A percentile compares a stretch with the other conserved stretches of the same genome.
These are phyloP conservation scores for Vulpes lagopus DNA, from an alignment of 2,113 vertebrate genomes.

Conservation along the genomic window DNA sequence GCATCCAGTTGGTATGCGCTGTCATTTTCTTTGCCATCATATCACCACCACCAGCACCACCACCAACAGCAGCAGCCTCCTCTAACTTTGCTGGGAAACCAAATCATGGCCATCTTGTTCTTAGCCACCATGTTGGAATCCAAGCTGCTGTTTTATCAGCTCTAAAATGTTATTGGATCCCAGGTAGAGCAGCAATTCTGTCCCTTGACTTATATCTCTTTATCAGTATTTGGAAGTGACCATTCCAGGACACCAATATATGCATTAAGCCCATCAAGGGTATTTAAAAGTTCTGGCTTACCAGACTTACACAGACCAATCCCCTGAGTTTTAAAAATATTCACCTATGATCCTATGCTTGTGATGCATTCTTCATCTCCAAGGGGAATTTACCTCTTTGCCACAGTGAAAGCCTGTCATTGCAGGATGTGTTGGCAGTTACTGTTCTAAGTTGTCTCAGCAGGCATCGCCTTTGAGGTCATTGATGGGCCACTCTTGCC, in stretches of 20 bases:
- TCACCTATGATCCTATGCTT: not conserved
- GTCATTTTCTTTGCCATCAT: not conserved
- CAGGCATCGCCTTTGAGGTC: not conserved
- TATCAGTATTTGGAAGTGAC: not conserved
- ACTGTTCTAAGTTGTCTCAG: not conserved
- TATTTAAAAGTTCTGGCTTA: not conserved
- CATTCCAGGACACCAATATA: not conserved
- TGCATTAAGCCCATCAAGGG: not conserved
- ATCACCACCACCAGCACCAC: not conserved
- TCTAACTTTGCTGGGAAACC: not conserved
- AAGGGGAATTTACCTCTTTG: not conserved
- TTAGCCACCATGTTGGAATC: not conserved
- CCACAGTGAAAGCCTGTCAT: not conserved
- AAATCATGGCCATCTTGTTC: not conserved
- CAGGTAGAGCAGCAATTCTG: not conserved
- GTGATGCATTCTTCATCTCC: not conserved
- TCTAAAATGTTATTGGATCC: not conserved
- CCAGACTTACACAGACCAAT: not conserved
- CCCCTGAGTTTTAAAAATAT: not conserved
- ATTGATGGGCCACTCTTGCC: not conserved
- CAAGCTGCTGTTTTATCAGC: not conserved
- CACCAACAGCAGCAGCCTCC: not conserved
- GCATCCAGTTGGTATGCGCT: not conserved
- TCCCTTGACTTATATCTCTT: not conserved
- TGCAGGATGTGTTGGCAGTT: not conserved